Evolutionary conservation across 1,140 invertebrate species (phyloP), one percentile per base, ranked within the genome.

Genomic region (Calephelis nemesis): DNA sequence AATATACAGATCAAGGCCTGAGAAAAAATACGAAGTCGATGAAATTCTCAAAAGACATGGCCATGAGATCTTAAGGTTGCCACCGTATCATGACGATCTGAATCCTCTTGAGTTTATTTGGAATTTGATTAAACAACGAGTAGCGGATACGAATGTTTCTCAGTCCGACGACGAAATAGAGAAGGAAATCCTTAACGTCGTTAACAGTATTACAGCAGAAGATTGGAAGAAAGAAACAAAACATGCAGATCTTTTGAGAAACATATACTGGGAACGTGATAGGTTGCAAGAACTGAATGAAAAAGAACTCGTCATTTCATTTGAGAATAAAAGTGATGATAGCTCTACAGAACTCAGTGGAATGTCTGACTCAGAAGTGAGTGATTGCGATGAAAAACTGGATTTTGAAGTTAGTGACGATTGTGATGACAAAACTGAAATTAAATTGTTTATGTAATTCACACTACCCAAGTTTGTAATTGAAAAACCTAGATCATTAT

Each of bases 171-270:
- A 47, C 30, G 7, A 70, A 13, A 73, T 73, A 13, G 71, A 76
- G 62, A 48, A 67, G 30, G 40, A 74, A 12, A 74, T 67, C 11
- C 54, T 10, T 40, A 68, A 79, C 9, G 69, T 71, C 9, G 68
- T 79, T 4, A 63, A 70, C 9, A 68, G 68, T 64, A 76, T 78
- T 1, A 66, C 71, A 12, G 39, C n/a, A 7, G 12, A 10, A 0
- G 77, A 76, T 45, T 74, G 77, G 74, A 71, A 70, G 67, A 78
- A 72, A 67, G 72, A 76, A 65, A 60, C 75, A 1, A 75, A 71
- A 42, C 71, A 62, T 30, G 58, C 70, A 54, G 66, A 62, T 5
- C 8, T 19, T 10, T 62, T 62, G 19, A 30, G 58, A 8, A 19
- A 30, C 9, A 5, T 15, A 62, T 62, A 62, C 40, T 62, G 58